These are phyloP conservation scores for Euthynnus affinis DNA, from an alignment of 2,797 vertebrate species.

Conservation along the genomic window DNA sequence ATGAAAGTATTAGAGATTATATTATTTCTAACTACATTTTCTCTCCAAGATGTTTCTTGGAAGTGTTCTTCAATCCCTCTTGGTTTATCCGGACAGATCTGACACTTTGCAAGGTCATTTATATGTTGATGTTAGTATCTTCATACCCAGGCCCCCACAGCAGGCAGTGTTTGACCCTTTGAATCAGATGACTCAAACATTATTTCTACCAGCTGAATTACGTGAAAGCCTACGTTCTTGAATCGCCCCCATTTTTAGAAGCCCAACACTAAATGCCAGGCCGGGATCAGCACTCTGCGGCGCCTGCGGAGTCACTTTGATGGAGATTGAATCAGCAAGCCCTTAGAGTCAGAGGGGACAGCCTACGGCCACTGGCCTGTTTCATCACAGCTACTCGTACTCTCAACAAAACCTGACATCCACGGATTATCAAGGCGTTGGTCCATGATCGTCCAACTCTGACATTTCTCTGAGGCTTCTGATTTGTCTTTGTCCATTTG, in stretches of 20 bases:
- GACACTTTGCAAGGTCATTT: constrained; percentile 4
- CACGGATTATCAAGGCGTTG: neutral
- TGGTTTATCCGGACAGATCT: neutral
- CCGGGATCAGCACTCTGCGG: constrained; percentile 23
- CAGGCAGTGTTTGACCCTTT: neutral
- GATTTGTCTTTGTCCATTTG: constrained; percentile 11
- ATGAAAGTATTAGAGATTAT: neutral
- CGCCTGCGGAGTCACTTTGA: constrained; percentile 38
- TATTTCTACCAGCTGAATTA: constrained; percentile 4
- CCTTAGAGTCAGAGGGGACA: constrained; percentile 12
- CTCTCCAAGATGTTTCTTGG: neutral
- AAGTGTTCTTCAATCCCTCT: neutral
- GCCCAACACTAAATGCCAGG: constrained; percentile 29
- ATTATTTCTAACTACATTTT: neutral
- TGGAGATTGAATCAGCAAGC: constrained; percentile 43
- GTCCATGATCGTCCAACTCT: neutral
- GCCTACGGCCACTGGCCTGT: constrained; percentile 15
- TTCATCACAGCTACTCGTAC: constrained; percentile 19
- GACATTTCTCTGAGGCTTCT: constrained; percentile 8
- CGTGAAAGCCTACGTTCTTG: constrained; percentile 15
- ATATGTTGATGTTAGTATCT: neutral
- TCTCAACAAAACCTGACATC: constrained; percentile 28
- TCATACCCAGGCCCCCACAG: neutral
- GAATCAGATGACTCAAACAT: constrained; percentile 8
- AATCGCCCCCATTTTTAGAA: constrained; percentile 6